Conservation (phyloP, 2,888 invertebrate genomes). For the Girardia tigrina region DNA sequence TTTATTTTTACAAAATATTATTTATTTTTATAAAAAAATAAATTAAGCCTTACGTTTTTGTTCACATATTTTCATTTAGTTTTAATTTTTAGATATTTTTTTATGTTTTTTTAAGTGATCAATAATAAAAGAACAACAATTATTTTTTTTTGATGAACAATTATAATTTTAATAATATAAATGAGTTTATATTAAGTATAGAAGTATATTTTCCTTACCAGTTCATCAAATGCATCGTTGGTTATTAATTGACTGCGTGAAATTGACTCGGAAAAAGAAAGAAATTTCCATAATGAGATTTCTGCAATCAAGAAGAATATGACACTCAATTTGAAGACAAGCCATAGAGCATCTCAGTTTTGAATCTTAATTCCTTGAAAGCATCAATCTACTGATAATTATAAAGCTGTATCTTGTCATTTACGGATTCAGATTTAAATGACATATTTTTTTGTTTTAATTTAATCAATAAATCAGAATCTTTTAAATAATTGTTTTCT, state of each 20-base stretch:
- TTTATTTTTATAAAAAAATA: too few relatives aligned
- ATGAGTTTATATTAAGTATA: background rate
- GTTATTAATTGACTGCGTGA: constrained; percentile 19
- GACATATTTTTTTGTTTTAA: constrained; percentile 23
- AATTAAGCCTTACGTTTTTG: too few relatives aligned
- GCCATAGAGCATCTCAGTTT: constrained; percentile 10
- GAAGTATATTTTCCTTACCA: background rate
- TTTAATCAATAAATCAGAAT: constrained; percentile 16
- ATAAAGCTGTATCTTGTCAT: constrained; percentile 19
- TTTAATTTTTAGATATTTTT: too few relatives aligned
- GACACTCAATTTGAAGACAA: constrained; percentile 10
- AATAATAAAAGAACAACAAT: too few relatives aligned
- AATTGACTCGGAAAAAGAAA: constrained; percentile 15
- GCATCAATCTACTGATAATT: constrained; percentile 16
- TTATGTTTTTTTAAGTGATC: too few relatives aligned
- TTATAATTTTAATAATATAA: constrained; percentile 6
- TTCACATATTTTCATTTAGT: too few relatives aligned
- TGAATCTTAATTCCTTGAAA: background rate
- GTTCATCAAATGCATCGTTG: constrained; percentile 15
- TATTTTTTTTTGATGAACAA: too few relatives aligned
- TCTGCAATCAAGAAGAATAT: constrained; percentile 16
- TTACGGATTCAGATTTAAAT: background rate
- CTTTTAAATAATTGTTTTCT: too few relatives aligned
- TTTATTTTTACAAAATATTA: too few relatives aligned
- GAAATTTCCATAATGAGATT: constrained; percentile 20